phyloP scores from a whole-genome alignment of 1,140 invertebrate species.

The Augochlora pura region DNA sequence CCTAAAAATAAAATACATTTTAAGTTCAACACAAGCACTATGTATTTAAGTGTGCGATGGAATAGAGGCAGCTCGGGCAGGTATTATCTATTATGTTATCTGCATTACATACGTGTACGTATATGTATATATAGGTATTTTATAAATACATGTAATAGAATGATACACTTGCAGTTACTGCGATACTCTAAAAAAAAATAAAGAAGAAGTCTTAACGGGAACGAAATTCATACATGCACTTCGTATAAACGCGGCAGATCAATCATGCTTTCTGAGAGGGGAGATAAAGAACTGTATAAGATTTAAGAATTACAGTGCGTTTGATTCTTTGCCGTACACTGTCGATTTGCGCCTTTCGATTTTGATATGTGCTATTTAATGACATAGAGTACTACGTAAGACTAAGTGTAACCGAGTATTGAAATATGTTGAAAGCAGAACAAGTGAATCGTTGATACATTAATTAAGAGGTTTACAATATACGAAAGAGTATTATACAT shows the following conservation, averaged over 20 bases:
- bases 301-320: constrained; percentile 39
- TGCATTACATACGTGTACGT: constrained; percentile 69
- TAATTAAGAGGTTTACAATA: constrained; percentile 34
- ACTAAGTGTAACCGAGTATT: constrained; percentile 28
- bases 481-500: constrained; percentile 7
- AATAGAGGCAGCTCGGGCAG: constrained; percentile 74
- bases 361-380: constrained; percentile 46
- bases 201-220: not conserved
- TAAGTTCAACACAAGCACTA: constrained; percentile 62
- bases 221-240: constrained; percentile 40
- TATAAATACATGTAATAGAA: constrained; percentile 69
- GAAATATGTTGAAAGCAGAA: constrained; percentile 23
- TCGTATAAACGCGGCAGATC: constrained; percentile 52
- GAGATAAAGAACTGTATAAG: constrained; percentile 32
- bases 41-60: constrained; percentile 63
- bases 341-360: constrained; percentile 45
- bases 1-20: constrained; percentile 34
- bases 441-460: constrained; percentile 10
- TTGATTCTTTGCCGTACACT: constrained; percentile 39
- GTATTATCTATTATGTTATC: constrained; percentile 70
- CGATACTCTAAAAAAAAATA: constrained; percentile 43
- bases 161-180: constrained; percentile 52
- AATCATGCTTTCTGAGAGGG: constrained; percentile 53
- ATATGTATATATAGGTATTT: constrained; percentile 68
- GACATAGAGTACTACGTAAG: constrained; percentile 26